A percentile compares a stretch with the other conserved stretches of the same genome.
These are phyloP conservation scores for Erebia epiphron DNA, from an alignment of 2,888 invertebrate genomes.

Conservation along the genomic window DNA sequence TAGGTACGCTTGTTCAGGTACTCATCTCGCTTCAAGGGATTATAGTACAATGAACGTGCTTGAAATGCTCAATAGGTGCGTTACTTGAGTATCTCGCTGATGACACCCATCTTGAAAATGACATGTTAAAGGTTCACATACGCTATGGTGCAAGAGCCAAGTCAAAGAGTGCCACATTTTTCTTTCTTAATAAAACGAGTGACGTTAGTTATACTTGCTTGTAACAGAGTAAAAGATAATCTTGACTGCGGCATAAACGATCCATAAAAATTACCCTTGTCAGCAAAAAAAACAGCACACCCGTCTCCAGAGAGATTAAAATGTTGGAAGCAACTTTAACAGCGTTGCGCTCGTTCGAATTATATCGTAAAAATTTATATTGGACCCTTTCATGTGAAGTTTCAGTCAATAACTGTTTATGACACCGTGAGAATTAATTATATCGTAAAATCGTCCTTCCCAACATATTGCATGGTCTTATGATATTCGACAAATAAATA, in stretches of 20 bases:
- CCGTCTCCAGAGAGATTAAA: slow-evolving; percentile 17
- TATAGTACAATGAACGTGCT: slow-evolving; percentile 10
- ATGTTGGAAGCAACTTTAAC: slow-evolving; percentile 20
- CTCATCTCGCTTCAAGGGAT: background rate
- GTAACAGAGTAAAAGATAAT: background rate
- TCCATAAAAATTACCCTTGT: slow-evolving; percentile 20
- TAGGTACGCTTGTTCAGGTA: background rate
- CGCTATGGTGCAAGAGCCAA: background rate
- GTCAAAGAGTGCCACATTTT: too few species aligned
- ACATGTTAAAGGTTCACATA: background rate
- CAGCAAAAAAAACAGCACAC: slow-evolving; percentile 17
- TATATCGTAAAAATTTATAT: slow-evolving; percentile 26
- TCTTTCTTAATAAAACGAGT: background rate
- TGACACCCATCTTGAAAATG: background rate
- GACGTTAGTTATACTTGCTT: background rate
- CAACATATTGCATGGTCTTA: background rate
- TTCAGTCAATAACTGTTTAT: slow-evolving; percentile 19
- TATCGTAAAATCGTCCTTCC: slow-evolving; percentile 3
- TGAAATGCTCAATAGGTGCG: slow-evolving; percentile 4
- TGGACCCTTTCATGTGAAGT: slow-evolving; percentile 14
- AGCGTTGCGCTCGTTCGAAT: slow-evolving; percentile 19
- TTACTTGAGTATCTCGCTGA: slow-evolving; percentile 1
- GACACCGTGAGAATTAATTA: background rate
- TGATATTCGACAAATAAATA: background rate
- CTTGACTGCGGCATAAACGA: slow-evolving; percentile 13